Percentiles rank a stretch among this genome's conserved stretches.
These are phyloP conservation scores for Trichonephila clavata DNA, from an alignment of 1,140 invertebrate genomes.

Conservation along the genomic window DNA sequence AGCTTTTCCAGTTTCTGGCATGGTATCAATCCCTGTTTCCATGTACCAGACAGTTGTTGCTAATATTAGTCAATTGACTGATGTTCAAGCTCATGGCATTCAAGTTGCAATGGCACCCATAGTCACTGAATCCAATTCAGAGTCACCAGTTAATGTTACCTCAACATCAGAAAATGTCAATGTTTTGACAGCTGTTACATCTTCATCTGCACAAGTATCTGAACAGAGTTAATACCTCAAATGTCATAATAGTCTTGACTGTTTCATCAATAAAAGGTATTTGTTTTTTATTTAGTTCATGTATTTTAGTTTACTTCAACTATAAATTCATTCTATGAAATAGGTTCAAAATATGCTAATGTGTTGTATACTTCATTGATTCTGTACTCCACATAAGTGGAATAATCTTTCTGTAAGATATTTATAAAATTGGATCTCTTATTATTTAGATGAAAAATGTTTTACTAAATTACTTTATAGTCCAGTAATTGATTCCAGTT, in stretches of 20 bases:
- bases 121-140: constrained; percentile 72
- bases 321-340: not conserved
- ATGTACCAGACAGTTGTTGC: constrained; percentile 98
- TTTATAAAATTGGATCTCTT: no score
- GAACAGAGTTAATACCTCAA: constrained; percentile 76
- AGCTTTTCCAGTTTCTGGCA: constrained; percentile 94
- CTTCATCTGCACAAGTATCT: constrained; percentile 68
- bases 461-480: no score
- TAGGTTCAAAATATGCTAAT: no score
- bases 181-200: constrained; percentile 72
- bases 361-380: no score
- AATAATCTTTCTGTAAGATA: no score
- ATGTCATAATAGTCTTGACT: constrained; percentile 1
- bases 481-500: no score
- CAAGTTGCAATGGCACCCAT: constrained; percentile 77
- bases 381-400: no score
- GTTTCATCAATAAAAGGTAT: constrained; percentile 2
- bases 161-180: constrained; percentile 69
- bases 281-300: not conserved
- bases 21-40: constrained; percentile 96
- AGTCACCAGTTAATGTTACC: constrained; percentile 69
- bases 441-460: no score
- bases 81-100: constrained; percentile 76
- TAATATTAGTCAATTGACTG: constrained; percentile 89
- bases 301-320: not conserved